Evolutionary conservation across 2,113 vertebrate species (phyloP), one percentile per base, ranked within the genome.

Genomic region (Illadopsis cleaveri): DNA sequence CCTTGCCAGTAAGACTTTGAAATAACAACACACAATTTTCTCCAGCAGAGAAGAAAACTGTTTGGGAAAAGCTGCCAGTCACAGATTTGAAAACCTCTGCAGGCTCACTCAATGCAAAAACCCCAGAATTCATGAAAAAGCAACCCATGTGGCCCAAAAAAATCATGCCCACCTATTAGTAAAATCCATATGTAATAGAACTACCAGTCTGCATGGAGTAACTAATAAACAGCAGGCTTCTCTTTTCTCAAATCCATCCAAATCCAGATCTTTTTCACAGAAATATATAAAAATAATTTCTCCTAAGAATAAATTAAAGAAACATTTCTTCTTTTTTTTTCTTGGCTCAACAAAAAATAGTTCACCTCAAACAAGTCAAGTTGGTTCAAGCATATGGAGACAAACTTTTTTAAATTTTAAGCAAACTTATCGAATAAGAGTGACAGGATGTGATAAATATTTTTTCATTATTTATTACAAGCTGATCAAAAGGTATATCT

Each of bases 1-100:
- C 38, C 45, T 68, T 60, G 72, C 40, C 28, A 40, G 47, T 15
- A 71, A 84, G 69, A 23, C 33, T 86, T 54, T 8, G 38, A 75
- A 79, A 87, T 51, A 61, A 61, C 12, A 11, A 58, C 62, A 42
- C 60, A 71, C 44, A 9, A 17, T 89, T 82, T 94, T 71, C 56
- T 93, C 61, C 70, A 82, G 65, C 73, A 91, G 81, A 89, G 78
- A 91, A 78, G 47, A 71, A 93, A 95, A 93, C 56, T 71, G 61
- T 68, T 77, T 86, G 64, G 68, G 72, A 81, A 92, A 91, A 89
- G 54, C 53, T 89, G 83, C 56, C 53, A 84, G 69, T 33, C 47
- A 84, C 45, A 54, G 38, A 77, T 73, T 62, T 92, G 40, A 91
- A 95, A 93, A 86, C 33, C 76, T 92, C 86, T 88, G 68, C 66